A percentile compares a stretch with the other conserved stretches of the same genome.
Conservation (phyloP, 2,888 invertebrate genomes). For the Macaria liturata region DNA sequence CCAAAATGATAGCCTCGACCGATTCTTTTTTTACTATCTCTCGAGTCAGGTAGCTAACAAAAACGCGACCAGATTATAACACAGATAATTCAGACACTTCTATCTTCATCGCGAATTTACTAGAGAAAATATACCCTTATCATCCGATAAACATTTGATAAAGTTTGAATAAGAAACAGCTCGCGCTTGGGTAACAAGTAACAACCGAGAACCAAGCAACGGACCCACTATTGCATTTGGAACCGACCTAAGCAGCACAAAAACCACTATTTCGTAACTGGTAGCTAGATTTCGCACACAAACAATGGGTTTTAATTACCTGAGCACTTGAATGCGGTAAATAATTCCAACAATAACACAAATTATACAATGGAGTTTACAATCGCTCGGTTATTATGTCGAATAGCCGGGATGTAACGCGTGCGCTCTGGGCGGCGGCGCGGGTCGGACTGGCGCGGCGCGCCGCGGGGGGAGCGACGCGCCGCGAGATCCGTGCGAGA, state of each 20-base stretch:
- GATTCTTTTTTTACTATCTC: constrained; percentile 36
- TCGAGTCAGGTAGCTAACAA: constrained; percentile 32
- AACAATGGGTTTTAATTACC: constrained; percentile 38
- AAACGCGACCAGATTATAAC: constrained; percentile 27
- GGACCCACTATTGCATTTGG: constrained; percentile 26
- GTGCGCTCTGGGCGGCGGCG: constrained; percentile 51
- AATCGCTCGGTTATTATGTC: constrained; percentile 63
- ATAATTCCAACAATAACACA: constrained; percentile 49
- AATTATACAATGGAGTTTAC: constrained; percentile 53
- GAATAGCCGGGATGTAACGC: constrained; percentile 59
- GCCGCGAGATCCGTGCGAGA: constrained; percentile 40
- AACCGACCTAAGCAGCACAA: constrained; percentile 25
- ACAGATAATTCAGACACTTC: constrained; percentile 30
- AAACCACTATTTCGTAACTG: constrained; percentile 34
- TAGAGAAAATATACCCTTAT: constrained; percentile 27
- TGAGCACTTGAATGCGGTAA: constrained; percentile 32
- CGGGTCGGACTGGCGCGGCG: constrained; percentile 48
- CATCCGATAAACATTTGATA: constrained; percentile 33
- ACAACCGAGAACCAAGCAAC: constrained; percentile 12
- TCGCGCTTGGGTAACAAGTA: constrained; percentile 25
- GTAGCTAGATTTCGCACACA: constrained; percentile 36
- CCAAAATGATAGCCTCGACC: constrained; percentile 32
- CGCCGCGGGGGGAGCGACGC: constrained; percentile 35
- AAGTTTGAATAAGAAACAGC: constrained; percentile 19
- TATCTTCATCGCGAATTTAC: constrained; percentile 30